phyloP scores from a whole-genome alignment of 2,797 vertebrate genomes.

The Adrianichthys oophorus region DNA sequence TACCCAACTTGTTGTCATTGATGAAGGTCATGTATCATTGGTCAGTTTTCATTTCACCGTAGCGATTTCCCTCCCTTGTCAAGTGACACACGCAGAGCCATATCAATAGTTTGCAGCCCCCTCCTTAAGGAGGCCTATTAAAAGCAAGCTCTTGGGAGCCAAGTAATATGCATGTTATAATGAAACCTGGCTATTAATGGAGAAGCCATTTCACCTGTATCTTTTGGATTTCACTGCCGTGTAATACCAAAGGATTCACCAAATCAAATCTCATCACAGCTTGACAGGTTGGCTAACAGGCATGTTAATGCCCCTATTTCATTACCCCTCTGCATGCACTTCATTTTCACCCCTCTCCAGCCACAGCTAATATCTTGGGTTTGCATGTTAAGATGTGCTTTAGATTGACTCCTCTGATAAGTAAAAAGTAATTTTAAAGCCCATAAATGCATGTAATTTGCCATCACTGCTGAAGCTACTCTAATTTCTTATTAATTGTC shows the following conservation, averaged over 20 bases:
- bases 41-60: conserved; percentile 73
- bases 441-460: conserved; percentile 42
- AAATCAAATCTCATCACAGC: conserved; percentile 81
- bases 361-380: conserved; percentile 46
- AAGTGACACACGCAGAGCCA: conserved; percentile 67
- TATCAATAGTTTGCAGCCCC: conserved; percentile 73
- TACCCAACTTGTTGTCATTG: conserved; percentile 72
- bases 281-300: conserved; percentile 75
- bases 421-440: conserved; percentile 49
- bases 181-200: conserved; percentile 87
- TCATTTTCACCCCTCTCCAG: conserved; percentile 55
- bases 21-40: conserved; percentile 80
- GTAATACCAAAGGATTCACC: conserved; percentile 82
- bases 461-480: conserved; percentile 11
- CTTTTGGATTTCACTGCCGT: conserved; percentile 82
- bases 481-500: conserved; percentile 43
- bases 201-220: conserved; percentile 84
- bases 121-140: conserved; percentile 78
- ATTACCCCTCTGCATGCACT: conserved; percentile 60
- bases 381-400: conserved; percentile 62
- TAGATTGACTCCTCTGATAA: conserved; percentile 62
- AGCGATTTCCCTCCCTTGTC: conserved; percentile 53
- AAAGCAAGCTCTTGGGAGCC: conserved; percentile 82
- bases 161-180: conserved; percentile 88
- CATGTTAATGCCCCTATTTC: conserved; percentile 70